phyloP scores from a whole-genome alignment of 2,113 vertebrate species.

The Siniperca knerii region DNA sequence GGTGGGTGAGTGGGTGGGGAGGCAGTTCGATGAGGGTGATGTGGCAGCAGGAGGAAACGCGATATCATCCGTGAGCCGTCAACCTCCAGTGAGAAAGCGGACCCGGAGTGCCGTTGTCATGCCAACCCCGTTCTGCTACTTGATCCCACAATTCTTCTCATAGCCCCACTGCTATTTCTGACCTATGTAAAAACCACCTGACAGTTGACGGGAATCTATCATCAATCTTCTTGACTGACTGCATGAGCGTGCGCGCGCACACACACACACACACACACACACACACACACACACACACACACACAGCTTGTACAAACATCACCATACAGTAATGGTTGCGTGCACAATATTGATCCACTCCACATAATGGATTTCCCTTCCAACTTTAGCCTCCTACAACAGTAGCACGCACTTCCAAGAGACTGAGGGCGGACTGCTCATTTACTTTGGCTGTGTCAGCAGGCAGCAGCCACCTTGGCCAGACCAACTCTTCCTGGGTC shows the following conservation, averaged over 20 bases:
- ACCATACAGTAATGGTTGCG: constrained; percentile 6
- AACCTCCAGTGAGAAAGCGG: constrained; percentile 56
- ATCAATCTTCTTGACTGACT: constrained; percentile 43
- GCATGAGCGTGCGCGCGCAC: background rate
- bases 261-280: no score
- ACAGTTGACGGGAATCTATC: constrained; percentile 53
- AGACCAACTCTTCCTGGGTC: constrained; percentile 61
- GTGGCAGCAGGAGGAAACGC: constrained; percentile 68
- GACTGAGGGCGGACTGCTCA: constrained; percentile 53
- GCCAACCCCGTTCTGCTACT: constrained; percentile 36
- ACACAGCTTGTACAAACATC: constrained; percentile 11
- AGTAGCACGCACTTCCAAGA: constrained; percentile 62
- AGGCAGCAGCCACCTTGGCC: constrained; percentile 59
- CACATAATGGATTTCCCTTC: constrained; percentile 60
- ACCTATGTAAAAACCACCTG: constrained; percentile 59
- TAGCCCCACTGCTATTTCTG: constrained; percentile 65
- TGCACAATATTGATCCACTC: constrained; percentile 6
- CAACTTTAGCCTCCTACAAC: constrained; percentile 45
- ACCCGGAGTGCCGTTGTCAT: constrained; percentile 25
- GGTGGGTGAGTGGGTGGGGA: constrained; percentile 23
- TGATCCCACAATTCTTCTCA: constrained; percentile 63
- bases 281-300: constrained; percentile 2
- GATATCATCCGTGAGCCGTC: constrained; percentile 67
- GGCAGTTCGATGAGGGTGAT: constrained; percentile 33
- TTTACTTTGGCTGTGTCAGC: constrained; percentile 74